Percentiles rank a stretch among this genome's conserved stretches.
phyloP scores from a whole-genome alignment of 2,113 vertebrate genomes.

The Redunca redunca region DNA sequence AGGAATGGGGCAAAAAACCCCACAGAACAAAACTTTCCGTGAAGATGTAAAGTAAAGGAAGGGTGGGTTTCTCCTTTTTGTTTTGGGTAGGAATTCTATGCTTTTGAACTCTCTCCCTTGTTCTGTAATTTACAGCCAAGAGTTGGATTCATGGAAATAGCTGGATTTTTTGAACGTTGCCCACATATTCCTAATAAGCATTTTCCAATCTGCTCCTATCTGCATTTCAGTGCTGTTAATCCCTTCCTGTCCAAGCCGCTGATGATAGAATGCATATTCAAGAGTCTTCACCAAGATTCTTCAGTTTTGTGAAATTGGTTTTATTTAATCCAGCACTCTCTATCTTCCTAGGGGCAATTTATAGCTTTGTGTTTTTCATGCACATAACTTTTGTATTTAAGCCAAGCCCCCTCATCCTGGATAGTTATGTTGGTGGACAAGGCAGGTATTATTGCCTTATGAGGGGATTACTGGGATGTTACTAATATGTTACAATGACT shows the following conservation, averaged over 20 bases:
- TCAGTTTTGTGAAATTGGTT: neutral
- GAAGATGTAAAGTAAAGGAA: constrained; percentile 49
- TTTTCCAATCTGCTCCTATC: neutral
- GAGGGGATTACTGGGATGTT: neutral
- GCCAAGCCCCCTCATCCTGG: neutral
- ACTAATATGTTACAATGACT: neutral
- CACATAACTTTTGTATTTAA: neutral
- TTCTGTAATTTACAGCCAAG: neutral
- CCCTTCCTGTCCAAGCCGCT: neutral
- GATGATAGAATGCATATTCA: neutral
- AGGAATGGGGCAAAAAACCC: neutral
- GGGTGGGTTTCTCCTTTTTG: neutral
- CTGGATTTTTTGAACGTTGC: neutral
- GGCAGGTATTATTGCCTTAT: neutral
- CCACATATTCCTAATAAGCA: neutral
- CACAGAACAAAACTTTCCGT: constrained; percentile 40
- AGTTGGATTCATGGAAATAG: neutral
- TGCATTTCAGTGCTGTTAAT: rapidly evolving
- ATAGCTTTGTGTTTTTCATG: neutral
- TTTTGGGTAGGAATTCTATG: constrained; percentile 57
- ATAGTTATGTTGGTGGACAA: too few relatives aligned
- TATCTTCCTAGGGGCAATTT: neutral
- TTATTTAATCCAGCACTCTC: neutral
- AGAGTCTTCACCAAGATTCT: neutral
- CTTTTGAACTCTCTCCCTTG: neutral